phyloP scores from a whole-genome alignment of 92 coral and sea anemone genomes.

The Muricea muricata region DNA sequence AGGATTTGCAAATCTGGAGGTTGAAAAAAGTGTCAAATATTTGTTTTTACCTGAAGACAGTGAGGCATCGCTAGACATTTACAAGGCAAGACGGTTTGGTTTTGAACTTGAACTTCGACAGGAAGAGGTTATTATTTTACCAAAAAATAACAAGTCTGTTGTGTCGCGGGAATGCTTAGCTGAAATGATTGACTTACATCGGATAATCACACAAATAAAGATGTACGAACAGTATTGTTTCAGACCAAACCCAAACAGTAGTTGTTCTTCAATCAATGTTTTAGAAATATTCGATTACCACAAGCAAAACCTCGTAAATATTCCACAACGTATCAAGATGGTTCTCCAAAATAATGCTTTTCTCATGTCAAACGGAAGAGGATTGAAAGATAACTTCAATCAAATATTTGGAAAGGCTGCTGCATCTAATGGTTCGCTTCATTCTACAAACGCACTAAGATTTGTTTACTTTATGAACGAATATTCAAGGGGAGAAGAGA shows the following conservation, averaged over 20 bases:
- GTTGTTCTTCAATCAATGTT: not conserved
- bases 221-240: not conserved
- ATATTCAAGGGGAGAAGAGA: constrained; percentile 6
- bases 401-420: not conserved
- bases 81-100: not conserved
- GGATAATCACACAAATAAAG: not conserved
- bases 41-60: constrained; percentile 30
- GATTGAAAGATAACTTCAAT: not conserved
- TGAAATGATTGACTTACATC: constrained; percentile 26
- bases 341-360: not conserved
- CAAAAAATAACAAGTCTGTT: not conserved
- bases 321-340: not conserved
- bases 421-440: not conserved
- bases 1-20: not conserved
- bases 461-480: constrained; percentile 48
- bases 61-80: not conserved
- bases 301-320: not conserved
- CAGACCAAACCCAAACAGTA: not conserved
- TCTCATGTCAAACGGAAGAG: constrained; percentile 29
- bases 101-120: constrained; percentile 20
- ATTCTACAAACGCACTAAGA: constrained; percentile 10
- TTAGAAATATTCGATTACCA: constrained; percentile 17
- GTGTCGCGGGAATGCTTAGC: constrained; percentile 21
- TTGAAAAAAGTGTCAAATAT: not conserved
- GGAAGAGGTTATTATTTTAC: constrained; percentile 19